Conservation (phyloP, 1,140 invertebrate species). For the Metopolophium dirhodum region DNA sequence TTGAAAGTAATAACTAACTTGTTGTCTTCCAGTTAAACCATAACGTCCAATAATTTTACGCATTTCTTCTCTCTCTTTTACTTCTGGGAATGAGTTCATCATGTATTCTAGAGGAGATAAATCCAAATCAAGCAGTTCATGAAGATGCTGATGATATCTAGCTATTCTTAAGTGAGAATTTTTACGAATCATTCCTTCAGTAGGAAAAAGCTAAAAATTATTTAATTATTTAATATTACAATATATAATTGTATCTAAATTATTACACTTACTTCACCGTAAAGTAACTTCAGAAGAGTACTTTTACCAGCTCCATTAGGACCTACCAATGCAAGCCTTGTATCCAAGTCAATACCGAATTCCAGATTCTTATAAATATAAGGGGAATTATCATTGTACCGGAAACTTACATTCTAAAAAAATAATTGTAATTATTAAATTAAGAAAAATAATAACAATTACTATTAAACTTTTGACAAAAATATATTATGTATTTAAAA, state of each 20-base stretch:
- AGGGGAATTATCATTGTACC: slow-evolving; percentile 85
- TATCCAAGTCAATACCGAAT: slow-evolving; percentile 99
- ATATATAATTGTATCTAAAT: slow-evolving; percentile 26
- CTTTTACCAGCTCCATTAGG: slow-evolving; percentile 99
- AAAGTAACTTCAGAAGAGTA: slow-evolving; percentile 94
- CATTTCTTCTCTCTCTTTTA: slow-evolving; percentile 99
- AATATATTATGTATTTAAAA: too few species aligned
- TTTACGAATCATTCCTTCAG: slow-evolving; percentile 95
- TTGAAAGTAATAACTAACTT: slow-evolving; percentile 67
- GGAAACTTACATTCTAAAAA: slow-evolving; percentile 90
- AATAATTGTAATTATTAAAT: background rate
- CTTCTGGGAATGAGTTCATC: slow-evolving; percentile 95
- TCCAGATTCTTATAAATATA: slow-evolving; percentile 98
- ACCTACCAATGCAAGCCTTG: slow-evolving; percentile 94
- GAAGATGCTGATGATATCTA: slow-evolving; percentile 98
- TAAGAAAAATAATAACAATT: background rate
- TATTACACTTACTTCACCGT: slow-evolving; percentile 79
- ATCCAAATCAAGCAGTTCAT: slow-evolving; percentile 94
- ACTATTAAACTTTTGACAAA: too few species aligned
- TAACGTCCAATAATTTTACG: slow-evolving; percentile 98
- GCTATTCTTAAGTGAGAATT: slow-evolving; percentile 97
- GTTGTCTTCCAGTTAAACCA: slow-evolving; percentile 94
- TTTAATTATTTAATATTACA: background rate
- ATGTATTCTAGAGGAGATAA: slow-evolving; percentile 97
- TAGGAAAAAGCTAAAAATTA: slow-evolving; percentile 78